Conservation (phyloP, 2,888 invertebrate genomes). For the Lucinisca nassula region DNA sequence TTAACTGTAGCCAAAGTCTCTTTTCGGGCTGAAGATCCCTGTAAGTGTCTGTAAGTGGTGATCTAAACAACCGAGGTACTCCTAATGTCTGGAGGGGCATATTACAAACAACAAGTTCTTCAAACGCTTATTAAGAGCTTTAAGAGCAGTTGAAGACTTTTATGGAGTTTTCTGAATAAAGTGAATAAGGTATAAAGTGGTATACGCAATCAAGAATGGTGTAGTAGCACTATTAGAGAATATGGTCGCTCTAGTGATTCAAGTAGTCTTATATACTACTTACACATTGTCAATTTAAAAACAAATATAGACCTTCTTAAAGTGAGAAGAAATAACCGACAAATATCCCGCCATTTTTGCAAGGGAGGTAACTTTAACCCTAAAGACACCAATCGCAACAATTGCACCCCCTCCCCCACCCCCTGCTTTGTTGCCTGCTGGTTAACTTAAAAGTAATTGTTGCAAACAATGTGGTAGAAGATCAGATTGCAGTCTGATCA, state of each 20-base stretch:
- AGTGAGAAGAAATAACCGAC: too few species aligned
- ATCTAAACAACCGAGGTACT: slow-evolving; percentile 50
- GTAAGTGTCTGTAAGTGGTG: slow-evolving; percentile 37
- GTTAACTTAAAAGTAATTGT: too few species aligned
- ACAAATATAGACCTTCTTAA: too few species aligned
- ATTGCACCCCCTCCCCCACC: too few species aligned
- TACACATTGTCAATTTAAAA: not conserved
- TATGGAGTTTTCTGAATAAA: slow-evolving; percentile 10
- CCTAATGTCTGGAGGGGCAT: slow-evolving; percentile 40
- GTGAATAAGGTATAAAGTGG: slow-evolving; percentile 3
- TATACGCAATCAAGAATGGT: not conserved
- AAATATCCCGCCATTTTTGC: too few species aligned
- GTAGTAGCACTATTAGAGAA: not conserved
- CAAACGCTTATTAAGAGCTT: not conserved
- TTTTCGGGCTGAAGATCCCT: not conserved
- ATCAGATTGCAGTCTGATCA: too few species aligned
- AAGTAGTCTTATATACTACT: not conserved
- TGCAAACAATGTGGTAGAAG: too few species aligned
- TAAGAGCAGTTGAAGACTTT: slow-evolving; percentile 14
- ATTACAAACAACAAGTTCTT: slow-evolving; percentile 14
- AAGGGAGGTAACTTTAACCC: too few species aligned
- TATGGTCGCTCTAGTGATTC: not conserved
- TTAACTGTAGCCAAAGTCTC: not conserved
- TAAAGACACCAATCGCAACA: too few species aligned
- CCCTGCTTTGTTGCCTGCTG: too few species aligned